These are phyloP conservation scores for Heliocidaris tuberculata DNA, from an alignment of 35 echinoderm and acorn worm genomes.

Conservation along the genomic window DNA sequence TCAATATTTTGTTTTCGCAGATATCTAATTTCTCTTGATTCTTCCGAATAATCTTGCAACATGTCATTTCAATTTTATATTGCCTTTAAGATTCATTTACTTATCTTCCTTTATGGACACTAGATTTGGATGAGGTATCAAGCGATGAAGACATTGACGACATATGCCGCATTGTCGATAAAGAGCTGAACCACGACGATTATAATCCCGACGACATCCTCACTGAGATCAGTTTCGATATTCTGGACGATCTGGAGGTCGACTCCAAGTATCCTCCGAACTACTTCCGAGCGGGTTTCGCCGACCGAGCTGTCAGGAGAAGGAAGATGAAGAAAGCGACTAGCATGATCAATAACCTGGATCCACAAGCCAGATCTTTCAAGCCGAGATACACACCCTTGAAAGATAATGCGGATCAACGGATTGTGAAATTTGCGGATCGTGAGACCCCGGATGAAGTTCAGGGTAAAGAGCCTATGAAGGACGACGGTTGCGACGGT, in stretches of 20 bases:
- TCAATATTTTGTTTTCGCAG: too few relatives aligned
- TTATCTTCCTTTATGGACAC: background rate
- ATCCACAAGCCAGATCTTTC: constrained; percentile 22
- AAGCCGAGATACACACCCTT: background rate
- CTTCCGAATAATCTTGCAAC: too few relatives aligned
- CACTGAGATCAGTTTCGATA: constrained; percentile 8
- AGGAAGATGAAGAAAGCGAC: background rate
- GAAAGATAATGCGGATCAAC: background rate
- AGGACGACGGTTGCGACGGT: background rate
- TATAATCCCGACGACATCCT: background rate
- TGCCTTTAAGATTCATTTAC: background rate
- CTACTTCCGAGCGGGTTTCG: background rate
- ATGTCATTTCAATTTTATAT: too few relatives aligned
- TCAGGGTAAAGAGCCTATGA: background rate
- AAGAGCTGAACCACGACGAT: background rate
- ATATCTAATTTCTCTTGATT: too few relatives aligned
- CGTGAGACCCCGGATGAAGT: background rate
- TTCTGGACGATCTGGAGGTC: constrained; percentile 21
- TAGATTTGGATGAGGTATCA: background rate
- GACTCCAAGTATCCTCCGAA: constrained; percentile 35
- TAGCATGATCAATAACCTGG: background rate
- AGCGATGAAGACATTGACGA: background rate
- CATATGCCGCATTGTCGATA: background rate
- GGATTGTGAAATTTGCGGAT: background rate
- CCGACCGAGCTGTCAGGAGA: background rate